Evolutionary conservation across 2,797 vertebrate species (phyloP), one percentile per base, ranked within the genome.

Genomic region (Melopsittacus undulatus): DNA sequence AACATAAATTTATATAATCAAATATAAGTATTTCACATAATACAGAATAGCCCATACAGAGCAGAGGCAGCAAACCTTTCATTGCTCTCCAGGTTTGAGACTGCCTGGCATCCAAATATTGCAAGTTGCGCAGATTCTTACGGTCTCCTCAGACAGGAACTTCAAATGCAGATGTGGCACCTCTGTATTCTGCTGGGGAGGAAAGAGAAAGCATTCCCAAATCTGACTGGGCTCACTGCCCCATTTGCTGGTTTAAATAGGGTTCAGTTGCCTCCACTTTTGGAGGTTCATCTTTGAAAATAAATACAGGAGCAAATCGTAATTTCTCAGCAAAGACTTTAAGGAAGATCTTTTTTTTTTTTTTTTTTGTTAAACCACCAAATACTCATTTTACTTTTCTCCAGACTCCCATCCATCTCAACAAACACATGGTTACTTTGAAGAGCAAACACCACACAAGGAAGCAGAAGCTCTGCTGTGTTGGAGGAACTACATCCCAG

Each of bases 371-470:
- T 42, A 30, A 75, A 24, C 12, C 5, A 46, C 8, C 14, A 70
- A 48, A 79, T 42, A 26, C 23, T 82, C 21, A 7, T 22, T 87
- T 83, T 21, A 15, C 51, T 87, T 66, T 90, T 57, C 21, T 62
- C 54, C 63, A 46, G 45, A 16, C 8, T 78, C 40, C 21, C 14
- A 43, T 27, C 26, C 48, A 64, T 24, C 27, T 24, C 17, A 32
- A 27, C 11, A 32, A 0, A 0, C 4, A 4, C 48, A 13, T 0
- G 0, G 49, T 61, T 40, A 30, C 79, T 80, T 40, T 38, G n/a
- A 82, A 72, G 48, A 76, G 40, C 64, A 77, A 36, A 11, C 32
- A 43, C 32, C 19, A 54, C 34, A 32, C 32, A 46, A 72, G 57
- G 38, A 82, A 92, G 62, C 22, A 66, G 40, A 81, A 2, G 11